Percentiles rank a stretch among this genome's conserved stretches.
Evolutionary conservation across 1,140 invertebrate genomes (phyloP).

Genomic region (Euschistus heros): DNA sequence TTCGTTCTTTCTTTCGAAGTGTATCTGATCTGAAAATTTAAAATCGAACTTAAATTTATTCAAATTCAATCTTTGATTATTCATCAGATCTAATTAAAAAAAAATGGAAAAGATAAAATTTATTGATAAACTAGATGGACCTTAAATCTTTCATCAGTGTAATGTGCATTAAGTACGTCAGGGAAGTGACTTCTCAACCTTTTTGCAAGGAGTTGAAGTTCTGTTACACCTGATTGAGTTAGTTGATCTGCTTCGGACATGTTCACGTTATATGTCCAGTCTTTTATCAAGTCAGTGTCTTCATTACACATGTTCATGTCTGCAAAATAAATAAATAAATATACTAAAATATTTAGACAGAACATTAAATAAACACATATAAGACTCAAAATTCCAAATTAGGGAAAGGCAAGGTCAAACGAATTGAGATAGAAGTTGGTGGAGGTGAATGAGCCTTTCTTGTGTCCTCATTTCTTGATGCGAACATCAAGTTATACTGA

Average conservation of each 20-base stretch:
- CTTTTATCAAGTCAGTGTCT: conserved; percentile 27
- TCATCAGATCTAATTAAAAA: background rate
- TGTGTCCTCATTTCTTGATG: too few relatives aligned
- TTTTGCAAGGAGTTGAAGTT: conserved; percentile 28
- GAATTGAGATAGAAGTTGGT: too few relatives aligned
- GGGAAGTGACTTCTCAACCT: conserved; percentile 29
- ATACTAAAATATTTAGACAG: too few relatives aligned
- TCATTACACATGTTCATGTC: conserved; percentile 27
- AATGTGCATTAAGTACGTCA: conserved; percentile 23
- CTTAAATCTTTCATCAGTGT: conserved; percentile 19
- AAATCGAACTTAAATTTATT: too few relatives aligned
- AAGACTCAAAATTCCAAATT: too few relatives aligned
- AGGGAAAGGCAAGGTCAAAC: too few relatives aligned
- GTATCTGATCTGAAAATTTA: background rate
- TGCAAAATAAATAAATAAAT: conserved; percentile 11
- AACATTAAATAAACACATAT: too few relatives aligned
- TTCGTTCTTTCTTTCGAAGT: background rate
- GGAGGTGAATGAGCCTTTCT: too few relatives aligned
- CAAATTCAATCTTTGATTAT: background rate
- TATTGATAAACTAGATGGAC: conserved; percentile 17
- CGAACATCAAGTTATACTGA: too few relatives aligned
- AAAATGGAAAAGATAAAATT: conserved; percentile 16
- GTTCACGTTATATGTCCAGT: conserved; percentile 26
- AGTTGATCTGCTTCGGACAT: conserved; percentile 22
- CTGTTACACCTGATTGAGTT: conserved; percentile 27